A percentile compares a stretch with the other conserved stretches of the same genome.
Evolutionary conservation across 23 tunicate genomes (phyloP).

Genomic region (Halocynthia aurantium): DNA sequence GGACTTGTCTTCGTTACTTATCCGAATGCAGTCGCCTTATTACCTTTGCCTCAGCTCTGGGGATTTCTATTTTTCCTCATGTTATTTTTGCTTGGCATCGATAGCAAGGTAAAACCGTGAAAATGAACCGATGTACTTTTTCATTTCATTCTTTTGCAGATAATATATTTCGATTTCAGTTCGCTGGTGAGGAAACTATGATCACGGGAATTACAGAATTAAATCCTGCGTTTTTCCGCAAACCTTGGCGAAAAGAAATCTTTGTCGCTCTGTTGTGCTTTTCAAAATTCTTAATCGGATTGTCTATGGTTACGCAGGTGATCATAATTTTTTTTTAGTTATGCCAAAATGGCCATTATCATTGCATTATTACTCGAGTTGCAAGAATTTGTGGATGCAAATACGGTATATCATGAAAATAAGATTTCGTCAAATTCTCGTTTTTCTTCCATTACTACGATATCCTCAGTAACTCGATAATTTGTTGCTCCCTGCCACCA

Average conservation of each 20-base stretch:
- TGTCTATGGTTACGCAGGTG: conserved; percentile 24
- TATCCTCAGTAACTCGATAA: too few species aligned
- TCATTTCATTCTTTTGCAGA: too few species aligned
- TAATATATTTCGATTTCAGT: background rate
- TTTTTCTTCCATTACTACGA: too few species aligned
- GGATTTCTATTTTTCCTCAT: conserved; percentile 22
- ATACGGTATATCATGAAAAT: too few species aligned
- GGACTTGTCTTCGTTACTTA: conserved; percentile 21
- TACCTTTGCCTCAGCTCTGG: conserved; percentile 21
- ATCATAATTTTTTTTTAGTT: background rate
- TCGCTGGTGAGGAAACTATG: conserved; percentile 12
- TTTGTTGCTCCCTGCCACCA: too few species aligned
- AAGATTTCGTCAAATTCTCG: too few species aligned
- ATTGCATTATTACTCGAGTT: background rate
- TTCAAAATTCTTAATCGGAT: conserved; percentile 7
- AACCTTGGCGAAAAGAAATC: conserved; percentile 20
- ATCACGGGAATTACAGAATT: conserved; percentile 17
- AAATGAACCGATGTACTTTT: too few species aligned
- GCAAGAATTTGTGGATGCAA: background rate
- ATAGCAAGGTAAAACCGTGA: conserved; percentile 18
- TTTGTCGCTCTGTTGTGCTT: conserved; percentile 11
- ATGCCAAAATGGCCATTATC: too few species aligned
- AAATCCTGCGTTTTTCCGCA: conserved; percentile 7
- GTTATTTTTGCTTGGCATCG: conserved; percentile 20
- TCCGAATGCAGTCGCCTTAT: conserved; percentile 21